A percentile compares a stretch with the other conserved stretches of the same genome.
Evolutionary conservation across 2,113 vertebrate species (phyloP).

Genomic region (Malaclemys terrapin): DNA sequence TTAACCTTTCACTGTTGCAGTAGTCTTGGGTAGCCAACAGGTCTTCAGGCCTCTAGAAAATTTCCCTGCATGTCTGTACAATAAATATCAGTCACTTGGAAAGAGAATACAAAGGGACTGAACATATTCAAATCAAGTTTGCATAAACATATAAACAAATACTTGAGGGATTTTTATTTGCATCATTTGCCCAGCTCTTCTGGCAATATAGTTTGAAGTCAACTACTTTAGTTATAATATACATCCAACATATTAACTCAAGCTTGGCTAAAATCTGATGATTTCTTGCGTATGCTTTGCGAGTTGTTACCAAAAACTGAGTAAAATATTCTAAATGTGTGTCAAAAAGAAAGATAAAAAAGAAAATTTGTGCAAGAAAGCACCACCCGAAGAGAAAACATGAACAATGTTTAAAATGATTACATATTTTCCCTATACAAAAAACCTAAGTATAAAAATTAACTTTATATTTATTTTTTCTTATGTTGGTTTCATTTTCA

Average conservation of each 20-base stretch:
- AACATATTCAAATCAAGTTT: not conserved
- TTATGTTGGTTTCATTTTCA: slow-evolving; percentile 31
- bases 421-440: slow-evolving; percentile 28
- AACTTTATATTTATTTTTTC: slow-evolving; percentile 19
- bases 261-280: not conserved
- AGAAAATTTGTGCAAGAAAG: not conserved
- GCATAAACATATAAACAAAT: not conserved
- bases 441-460: slow-evolving; percentile 6
- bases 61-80: not conserved
- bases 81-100: not conserved
- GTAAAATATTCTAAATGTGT: not conserved
- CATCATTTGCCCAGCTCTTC: not conserved
- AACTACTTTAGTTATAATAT: not conserved
- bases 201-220: not conserved
- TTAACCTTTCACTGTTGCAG: not conserved
- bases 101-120: not conserved
- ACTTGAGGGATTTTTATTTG: not conserved
- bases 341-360: slow-evolving; percentile 9
- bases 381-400: not conserved
- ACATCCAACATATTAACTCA: not conserved
- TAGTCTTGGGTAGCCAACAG: not conserved
- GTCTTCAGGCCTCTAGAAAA: not conserved
- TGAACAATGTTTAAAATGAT: not conserved
- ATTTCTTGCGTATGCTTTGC: slow-evolving; percentile 9
- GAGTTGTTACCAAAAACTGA: not conserved